phyloP scores from a whole-genome alignment of 2,113 vertebrate species.

The Syrrhaptes paradoxus region DNA sequence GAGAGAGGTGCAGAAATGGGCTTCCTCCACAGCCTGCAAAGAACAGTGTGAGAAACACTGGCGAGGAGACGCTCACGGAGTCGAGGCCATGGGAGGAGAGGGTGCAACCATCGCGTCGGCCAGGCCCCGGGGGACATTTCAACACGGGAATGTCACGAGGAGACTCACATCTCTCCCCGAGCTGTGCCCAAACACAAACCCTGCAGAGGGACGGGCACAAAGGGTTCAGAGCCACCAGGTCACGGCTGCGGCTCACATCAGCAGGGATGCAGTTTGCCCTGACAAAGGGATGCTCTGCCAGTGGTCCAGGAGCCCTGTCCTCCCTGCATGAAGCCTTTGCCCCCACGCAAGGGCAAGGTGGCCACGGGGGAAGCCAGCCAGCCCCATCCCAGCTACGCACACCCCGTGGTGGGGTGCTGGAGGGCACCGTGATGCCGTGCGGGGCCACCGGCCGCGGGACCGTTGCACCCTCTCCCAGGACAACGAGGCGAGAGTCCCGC shows the following conservation, averaged over 20 bases:
- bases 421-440: rapidly evolving
- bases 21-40: conserved; percentile 86
- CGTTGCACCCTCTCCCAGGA: conserved; percentile 88
- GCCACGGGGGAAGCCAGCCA: rapidly evolving
- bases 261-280: rapidly evolving
- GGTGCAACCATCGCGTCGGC: conserved; percentile 15
- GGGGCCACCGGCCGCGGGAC: neutral
- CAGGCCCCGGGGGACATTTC: neutral
- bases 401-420: rapidly evolving
- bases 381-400: neutral
- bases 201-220: rapidly evolving
- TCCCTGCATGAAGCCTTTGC: neutral
- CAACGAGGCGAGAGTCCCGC: conserved; percentile 83
- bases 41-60: conserved; percentile 74
- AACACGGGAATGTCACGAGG: rapidly evolving
- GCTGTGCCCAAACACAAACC: rapidly evolving
- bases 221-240: neutral
- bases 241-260: rapidly evolving
- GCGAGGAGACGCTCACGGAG: conserved; percentile 73
- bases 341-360: rapidly evolving
- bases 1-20: conserved; percentile 80
- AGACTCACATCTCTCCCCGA: neutral
- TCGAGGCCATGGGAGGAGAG: conserved; percentile 71
- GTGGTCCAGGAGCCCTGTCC: neutral
- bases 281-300: neutral